Percentiles rank a stretch among this genome's conserved stretches.
These are phyloP conservation scores for Alcis repandata DNA, from an alignment of 2,888 invertebrate species.

Conservation along the genomic window DNA sequence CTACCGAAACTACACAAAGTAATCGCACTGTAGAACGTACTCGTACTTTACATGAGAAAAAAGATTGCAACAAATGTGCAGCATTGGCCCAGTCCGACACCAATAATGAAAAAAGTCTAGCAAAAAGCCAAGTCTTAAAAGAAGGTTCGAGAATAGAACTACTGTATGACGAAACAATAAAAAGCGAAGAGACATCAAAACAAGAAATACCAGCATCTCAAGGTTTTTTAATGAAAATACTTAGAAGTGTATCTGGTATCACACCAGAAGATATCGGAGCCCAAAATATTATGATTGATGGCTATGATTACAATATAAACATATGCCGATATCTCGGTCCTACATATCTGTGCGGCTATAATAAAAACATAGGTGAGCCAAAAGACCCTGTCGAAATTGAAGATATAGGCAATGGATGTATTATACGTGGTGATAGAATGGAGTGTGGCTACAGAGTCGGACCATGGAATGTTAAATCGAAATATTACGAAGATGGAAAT, in stretches of 20 bases:
- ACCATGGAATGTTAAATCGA: constrained; percentile 32
- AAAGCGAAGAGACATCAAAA: not conserved
- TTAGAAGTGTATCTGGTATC: constrained; percentile 10
- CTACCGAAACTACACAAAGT: not conserved
- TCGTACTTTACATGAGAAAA: not conserved
- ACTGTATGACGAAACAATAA: not conserved
- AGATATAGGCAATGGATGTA: constrained; percentile 66
- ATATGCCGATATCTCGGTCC: constrained; percentile 63
- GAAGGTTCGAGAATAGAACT: not conserved
- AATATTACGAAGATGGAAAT: not conserved
- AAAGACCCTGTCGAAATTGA: constrained; percentile 47
- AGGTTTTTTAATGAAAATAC: constrained; percentile 6
- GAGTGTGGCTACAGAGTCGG: constrained; percentile 71
- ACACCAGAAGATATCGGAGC: not conserved
- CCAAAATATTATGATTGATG: constrained; percentile 43
- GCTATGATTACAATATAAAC: constrained; percentile 66
- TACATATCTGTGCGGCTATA: constrained; percentile 74
- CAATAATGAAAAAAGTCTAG: not conserved
- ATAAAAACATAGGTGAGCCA: constrained; percentile 63
- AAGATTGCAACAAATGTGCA: not conserved
- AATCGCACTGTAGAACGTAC: not conserved
- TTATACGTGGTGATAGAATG: constrained; percentile 65
- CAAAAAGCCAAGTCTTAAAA: not conserved
- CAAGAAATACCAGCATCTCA: constrained; percentile 9
- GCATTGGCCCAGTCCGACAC: not conserved